A percentile compares a stretch with the other conserved stretches of the same genome.
Evolutionary conservation across 2,797 vertebrate genomes (phyloP).

Genomic region (Aeoliscus strigatus): DNA sequence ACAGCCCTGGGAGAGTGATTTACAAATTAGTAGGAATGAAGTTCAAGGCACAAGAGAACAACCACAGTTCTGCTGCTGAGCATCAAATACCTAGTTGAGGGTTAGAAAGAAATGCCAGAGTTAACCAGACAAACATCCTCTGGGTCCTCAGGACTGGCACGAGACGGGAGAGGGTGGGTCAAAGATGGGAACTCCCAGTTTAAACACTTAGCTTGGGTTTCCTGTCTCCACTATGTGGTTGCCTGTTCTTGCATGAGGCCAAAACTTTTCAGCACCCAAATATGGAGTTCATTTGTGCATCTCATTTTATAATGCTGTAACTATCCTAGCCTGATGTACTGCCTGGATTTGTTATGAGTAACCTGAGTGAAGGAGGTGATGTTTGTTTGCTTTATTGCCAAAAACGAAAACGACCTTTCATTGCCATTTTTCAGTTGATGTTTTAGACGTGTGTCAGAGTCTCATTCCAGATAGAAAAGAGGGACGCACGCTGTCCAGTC

Average conservation of each 20-base stretch:
- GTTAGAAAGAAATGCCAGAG: slow-evolving; percentile 26
- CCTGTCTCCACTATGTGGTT: slow-evolving; percentile 47
- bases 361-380: too few species aligned
- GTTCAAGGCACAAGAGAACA: slow-evolving; percentile 17
- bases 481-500: slow-evolving; percentile 51
- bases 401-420: too few species aligned
- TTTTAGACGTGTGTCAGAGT: background rate
- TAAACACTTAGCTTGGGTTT: slow-evolving; percentile 65
- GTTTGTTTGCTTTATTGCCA: too few species aligned
- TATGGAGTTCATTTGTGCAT: slow-evolving; percentile 63
- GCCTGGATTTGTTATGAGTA: too few species aligned
- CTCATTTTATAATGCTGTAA: slow-evolving; percentile 27
- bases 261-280: slow-evolving; percentile 66
- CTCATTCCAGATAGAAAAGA: slow-evolving; percentile 30
- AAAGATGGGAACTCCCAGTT: slow-evolving; percentile 45
- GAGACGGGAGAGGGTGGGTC: slow-evolving; percentile 26
- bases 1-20: slow-evolving; percentile 14
- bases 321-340: slow-evolving; percentile 14
- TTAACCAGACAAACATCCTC: slow-evolving; percentile 44
- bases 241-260: slow-evolving; percentile 45
- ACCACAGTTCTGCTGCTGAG: slow-evolving; percentile 12
- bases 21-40: slow-evolving; percentile 21
- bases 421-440: too few species aligned
- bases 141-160: slow-evolving; percentile 17
- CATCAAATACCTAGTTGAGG: slow-evolving; percentile 23